These are phyloP conservation scores for Onthophagus taurus DNA, from an alignment of 1,140 invertebrate genomes.

Conservation along the genomic window DNA sequence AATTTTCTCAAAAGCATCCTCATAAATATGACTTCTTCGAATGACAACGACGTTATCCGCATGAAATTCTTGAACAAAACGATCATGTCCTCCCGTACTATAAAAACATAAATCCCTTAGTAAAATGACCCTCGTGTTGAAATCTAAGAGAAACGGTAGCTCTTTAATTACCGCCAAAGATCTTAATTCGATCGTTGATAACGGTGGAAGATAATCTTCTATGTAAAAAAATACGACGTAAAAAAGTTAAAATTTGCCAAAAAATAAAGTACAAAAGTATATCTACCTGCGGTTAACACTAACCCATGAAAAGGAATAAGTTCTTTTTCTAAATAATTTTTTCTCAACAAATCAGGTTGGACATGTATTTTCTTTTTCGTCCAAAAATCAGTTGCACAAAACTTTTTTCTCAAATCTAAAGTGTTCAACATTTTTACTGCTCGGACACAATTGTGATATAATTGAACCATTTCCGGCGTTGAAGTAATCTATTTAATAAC, in stretches of 20 bases:
- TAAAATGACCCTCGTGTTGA: conserved; percentile 78
- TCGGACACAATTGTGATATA: conserved; percentile 31
- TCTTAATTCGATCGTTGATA: conserved; percentile 80
- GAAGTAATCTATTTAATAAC: conserved; percentile 19
- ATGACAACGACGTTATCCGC: conserved; percentile 51
- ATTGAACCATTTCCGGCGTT: conserved; percentile 32
- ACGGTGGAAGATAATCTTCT: conserved; percentile 63
- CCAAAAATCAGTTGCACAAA: conserved; percentile 72
- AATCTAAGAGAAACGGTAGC: conserved; percentile 88
- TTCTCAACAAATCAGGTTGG: conserved; percentile 52
- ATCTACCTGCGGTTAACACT: conserved; percentile 20
- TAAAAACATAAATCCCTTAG: conserved; percentile 58
- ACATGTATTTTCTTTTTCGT: conserved; percentile 59
- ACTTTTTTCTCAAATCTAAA: conserved; percentile 47
- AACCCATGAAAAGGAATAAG: conserved; percentile 39
- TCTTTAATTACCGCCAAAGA: conserved; percentile 82
- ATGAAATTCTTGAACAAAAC: conserved; percentile 29
- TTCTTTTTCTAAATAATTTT: conserved; percentile 48
- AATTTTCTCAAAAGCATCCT: conserved; percentile 93
- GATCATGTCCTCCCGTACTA: conserved; percentile 29
- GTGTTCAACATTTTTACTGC: conserved; percentile 33
- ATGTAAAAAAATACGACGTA: conserved; percentile 7
- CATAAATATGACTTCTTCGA: conserved; percentile 86
- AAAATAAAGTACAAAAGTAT: too few species aligned
- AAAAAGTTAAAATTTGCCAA: not conserved